Conservation (phyloP, 1,140 invertebrate species). For the Mamestra configurata region DNA sequence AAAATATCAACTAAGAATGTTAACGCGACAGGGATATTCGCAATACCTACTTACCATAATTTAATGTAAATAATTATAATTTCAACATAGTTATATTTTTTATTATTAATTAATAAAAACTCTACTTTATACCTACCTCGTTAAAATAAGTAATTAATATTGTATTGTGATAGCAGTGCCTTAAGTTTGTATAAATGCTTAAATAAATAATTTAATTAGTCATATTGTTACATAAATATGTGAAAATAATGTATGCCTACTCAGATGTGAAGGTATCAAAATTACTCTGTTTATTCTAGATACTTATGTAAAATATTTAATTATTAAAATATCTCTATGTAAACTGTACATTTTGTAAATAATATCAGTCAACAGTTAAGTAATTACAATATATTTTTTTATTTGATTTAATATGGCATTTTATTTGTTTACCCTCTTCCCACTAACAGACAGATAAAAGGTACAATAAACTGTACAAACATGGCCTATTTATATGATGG, state of each 20-base stretch:
- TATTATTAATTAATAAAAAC: background rate
- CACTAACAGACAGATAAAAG: too few relatives aligned
- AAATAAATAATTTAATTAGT: slow-evolving; percentile 35
- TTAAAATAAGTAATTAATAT: slow-evolving; percentile 60
- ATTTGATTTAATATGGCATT: slow-evolving; percentile 30
- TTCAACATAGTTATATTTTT: slow-evolving; percentile 5
- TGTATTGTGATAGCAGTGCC: slow-evolving; percentile 74
- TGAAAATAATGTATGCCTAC: background rate
- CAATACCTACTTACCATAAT: slow-evolving; percentile 45
- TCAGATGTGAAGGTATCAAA: background rate
- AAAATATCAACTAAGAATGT: background rate
- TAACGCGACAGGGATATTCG: slow-evolving; percentile 47
- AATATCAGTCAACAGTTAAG: slow-evolving; percentile 38
- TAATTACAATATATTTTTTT: slow-evolving; percentile 46
- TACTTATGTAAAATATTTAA: too few relatives aligned
- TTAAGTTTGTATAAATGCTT: slow-evolving; percentile 58
- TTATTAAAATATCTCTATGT: background rate
- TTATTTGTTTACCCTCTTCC: slow-evolving; percentile 1
- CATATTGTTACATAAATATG: background rate
- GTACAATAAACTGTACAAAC: too few relatives aligned
- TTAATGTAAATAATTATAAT: slow-evolving; percentile 42
- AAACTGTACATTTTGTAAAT: slow-evolving; percentile 44
- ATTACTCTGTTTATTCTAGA: background rate
- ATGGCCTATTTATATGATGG: too few relatives aligned
- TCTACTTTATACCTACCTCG: slow-evolving; percentile 64